A percentile compares a stretch with the other conserved stretches of the same genome.
Conservation (phyloP, 1,140 invertebrate species). For the Delia radicum region DNA sequence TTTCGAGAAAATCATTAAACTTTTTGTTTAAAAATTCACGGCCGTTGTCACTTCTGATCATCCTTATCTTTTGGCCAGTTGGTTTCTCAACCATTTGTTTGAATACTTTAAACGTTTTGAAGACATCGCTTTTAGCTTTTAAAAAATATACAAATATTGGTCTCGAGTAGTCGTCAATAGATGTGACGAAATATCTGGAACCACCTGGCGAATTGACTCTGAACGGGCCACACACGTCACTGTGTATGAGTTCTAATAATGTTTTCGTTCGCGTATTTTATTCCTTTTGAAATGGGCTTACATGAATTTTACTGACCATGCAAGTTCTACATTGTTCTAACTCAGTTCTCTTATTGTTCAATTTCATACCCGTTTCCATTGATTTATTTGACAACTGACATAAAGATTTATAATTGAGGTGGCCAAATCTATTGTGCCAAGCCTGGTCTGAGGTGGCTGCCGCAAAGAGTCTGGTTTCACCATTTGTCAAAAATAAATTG, state of each 20-base stretch:
- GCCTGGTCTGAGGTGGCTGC: not conserved
- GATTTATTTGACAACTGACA: conserved; percentile 33
- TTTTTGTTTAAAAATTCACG: conserved; percentile 41
- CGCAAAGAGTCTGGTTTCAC: not conserved
- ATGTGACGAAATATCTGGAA: conserved; percentile 45
- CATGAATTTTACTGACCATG: conserved; percentile 36
- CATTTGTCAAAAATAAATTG: not conserved
- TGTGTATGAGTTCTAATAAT: conserved; percentile 51
- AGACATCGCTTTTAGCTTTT: conserved; percentile 52
- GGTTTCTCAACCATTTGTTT: conserved; percentile 15
- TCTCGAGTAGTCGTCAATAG: conserved; percentile 56
- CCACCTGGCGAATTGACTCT: conserved; percentile 44
- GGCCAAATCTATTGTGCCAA: conserved; percentile 39
- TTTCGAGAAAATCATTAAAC: conserved; percentile 10
- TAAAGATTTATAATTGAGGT: conserved; percentile 38
- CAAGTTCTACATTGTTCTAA: conserved; percentile 33
- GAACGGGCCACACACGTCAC: conserved; percentile 53
- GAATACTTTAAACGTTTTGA: conserved; percentile 25
- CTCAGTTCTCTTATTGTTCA: conserved; percentile 28
- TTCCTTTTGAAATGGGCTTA: conserved; percentile 33
- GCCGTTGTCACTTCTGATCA: conserved; percentile 51
- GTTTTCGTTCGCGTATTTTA: not conserved
- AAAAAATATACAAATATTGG: conserved; percentile 54
- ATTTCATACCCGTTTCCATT: conserved; percentile 30
- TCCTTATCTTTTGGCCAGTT: conserved; percentile 37